Base-by-base conservation (phyloP, 2,888 invertebrate species). In the Melieria omissa region DNA sequence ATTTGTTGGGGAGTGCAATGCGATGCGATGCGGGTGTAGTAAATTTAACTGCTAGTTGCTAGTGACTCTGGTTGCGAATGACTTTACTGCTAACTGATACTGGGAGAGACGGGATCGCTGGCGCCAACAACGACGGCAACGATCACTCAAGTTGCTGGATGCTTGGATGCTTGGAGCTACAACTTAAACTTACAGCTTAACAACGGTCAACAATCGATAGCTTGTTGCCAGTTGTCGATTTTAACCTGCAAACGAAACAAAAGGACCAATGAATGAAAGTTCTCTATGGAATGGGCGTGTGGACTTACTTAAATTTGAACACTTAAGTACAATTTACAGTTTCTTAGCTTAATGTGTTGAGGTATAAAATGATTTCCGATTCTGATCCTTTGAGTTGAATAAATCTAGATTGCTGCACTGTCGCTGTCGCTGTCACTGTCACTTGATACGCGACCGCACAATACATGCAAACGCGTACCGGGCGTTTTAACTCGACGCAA, bases 301-400 rank as follows among this genome's bases (percentile, higher is more conserved):
- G 29, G 2, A 81, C 85, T 84, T 78, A 82, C 80, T 83, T 82
- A 80, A 78, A 82, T 83, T 84, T 83, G 81, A 85, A 85, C 85
- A 84, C 86, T 85, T 86, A 85, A 85, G 86, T 86, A 86, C 86
- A 83, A 83, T 84, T 82, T 85, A 84, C 84, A 83, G 76, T 55
- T 63, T 41, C 55, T 69, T 69, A 69, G 69, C 52, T 60, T 67
- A 60, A 54, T 45, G 73, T 74, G 78, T 81, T 85, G 85, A 85
- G 85, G 86, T 85, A 85, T 85, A 84, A 85, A 85, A 85, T 86
- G 80, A 85, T 84, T 84, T 83, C 80, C 81, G 80, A 80, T 79
- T 81, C 78, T 83, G 81, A 81, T 83, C 81, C 83, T 83, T 80
- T 76, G 76, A 67, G 63, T 74, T 58, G 60, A 75, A 68, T 57